These are phyloP conservation scores for Lytechinus pictus DNA, from an alignment of 35 echinoderm and acorn worm genomes.

Conservation along the genomic window DNA sequence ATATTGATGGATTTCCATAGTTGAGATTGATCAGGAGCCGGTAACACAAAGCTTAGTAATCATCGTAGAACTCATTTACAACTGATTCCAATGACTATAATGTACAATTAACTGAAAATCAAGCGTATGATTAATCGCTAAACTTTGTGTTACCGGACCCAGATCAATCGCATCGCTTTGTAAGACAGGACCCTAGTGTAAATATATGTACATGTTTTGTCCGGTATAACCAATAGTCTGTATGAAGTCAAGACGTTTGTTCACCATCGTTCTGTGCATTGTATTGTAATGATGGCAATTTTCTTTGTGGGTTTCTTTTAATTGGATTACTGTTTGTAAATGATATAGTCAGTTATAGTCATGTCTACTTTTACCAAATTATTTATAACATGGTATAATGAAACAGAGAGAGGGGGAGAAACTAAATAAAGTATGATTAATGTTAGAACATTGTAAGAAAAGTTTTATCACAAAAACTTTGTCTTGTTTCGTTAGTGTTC, in stretches of 20 bases:
- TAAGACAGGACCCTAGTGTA: neutral
- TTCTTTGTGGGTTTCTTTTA: neutral
- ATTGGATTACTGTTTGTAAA: neutral
- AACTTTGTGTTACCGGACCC: no score
- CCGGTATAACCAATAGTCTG: neutral
- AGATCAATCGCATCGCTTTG: no score
- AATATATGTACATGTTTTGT: neutral
- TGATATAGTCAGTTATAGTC: neutral
- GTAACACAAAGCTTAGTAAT: no score
- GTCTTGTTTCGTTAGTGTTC: neutral
- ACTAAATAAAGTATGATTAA: neutral
- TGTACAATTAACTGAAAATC: no score
- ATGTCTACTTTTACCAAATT: neutral
- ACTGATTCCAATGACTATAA: no score
- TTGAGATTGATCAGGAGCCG: no score
- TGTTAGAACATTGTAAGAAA: neutral
- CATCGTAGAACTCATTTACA: no score
- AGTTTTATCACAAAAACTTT: neutral
- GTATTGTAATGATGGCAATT: neutral
- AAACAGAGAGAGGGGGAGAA: neutral
- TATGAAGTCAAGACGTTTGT: neutral
- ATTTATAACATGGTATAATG: neutral
- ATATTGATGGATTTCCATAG: no score
- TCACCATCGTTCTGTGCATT: neutral
- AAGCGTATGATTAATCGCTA: no score